These are phyloP conservation scores for Siniperca knerii DNA, from an alignment of 2,113 vertebrate genomes.

Conservation along the genomic window DNA sequence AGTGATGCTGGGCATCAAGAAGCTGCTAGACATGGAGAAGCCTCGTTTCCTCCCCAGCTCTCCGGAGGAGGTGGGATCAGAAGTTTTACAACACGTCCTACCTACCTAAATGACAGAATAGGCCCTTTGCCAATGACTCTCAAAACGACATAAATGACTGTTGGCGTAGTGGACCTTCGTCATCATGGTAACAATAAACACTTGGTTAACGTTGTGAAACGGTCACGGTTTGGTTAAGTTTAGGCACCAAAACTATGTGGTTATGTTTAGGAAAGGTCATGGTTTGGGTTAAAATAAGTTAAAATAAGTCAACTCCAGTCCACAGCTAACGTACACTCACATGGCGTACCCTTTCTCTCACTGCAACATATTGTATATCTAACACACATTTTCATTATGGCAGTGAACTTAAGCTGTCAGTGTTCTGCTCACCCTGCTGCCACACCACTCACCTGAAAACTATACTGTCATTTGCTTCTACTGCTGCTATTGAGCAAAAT, in stretches of 20 bases:
- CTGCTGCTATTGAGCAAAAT: constrained; percentile 2
- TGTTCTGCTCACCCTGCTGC: neutral
- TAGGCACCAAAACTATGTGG: too few species aligned
- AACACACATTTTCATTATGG: neutral
- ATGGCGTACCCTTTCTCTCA: neutral
- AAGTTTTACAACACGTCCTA: neutral
- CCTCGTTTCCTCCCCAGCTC: constrained; percentile 85
- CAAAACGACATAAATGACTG: too few species aligned
- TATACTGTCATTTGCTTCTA: neutral
- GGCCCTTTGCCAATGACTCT: too few species aligned
- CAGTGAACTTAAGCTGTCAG: neutral
- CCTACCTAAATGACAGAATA: too few species aligned
- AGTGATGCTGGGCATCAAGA: constrained; percentile 91
- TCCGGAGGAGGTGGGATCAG: constrained; percentile 86
- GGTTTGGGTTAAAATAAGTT: too few species aligned
- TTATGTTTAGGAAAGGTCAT: too few species aligned
- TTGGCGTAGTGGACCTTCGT: too few species aligned
- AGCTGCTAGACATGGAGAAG: constrained; percentile 88
- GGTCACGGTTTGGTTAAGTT: too few species aligned
- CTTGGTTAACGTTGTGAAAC: too few species aligned
- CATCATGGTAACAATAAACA: too few species aligned
- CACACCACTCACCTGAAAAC: neutral
- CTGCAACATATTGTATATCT: neutral
- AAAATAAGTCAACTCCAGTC: too few species aligned
- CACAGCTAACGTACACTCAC: too few species aligned